Conservation (phyloP, 2,888 invertebrate genomes). For the Anorthoa munda region DNA sequence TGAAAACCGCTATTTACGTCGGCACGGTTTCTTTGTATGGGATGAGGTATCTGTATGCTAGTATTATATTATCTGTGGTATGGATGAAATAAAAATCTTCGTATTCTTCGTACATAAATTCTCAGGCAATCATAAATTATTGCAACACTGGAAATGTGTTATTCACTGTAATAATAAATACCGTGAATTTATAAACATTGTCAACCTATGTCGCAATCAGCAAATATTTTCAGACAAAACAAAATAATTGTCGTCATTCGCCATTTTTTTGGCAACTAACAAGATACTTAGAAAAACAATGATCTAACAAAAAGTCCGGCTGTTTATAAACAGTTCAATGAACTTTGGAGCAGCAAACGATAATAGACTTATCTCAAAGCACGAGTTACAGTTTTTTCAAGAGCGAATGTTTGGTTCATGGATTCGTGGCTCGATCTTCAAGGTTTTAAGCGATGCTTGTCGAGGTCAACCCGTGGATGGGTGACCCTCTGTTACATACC, state of each 20-base stretch:
- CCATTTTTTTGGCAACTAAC: constrained; percentile 54
- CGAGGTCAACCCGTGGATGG: too few species aligned
- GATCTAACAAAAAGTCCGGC: constrained; percentile 46
- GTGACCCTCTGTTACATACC: too few species aligned
- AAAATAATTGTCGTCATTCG: constrained; percentile 22
- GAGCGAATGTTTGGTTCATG: neutral
- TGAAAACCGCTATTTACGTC: too few species aligned
- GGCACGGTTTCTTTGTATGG: too few species aligned
- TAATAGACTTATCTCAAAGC: constrained; percentile 27
- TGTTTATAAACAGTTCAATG: constrained; percentile 43
- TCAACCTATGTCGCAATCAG: constrained; percentile 5
- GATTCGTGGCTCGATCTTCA: too few species aligned
- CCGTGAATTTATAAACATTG: constrained; percentile 12
- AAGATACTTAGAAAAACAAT: constrained; percentile 49
- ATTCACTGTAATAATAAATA: constrained; percentile 21
- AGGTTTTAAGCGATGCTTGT: too few species aligned
- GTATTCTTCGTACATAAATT: too few species aligned
- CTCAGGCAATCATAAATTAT: constrained; percentile 6
- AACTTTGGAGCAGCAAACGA: constrained; percentile 32
- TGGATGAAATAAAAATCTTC: too few species aligned
- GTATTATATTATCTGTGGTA: too few species aligned
- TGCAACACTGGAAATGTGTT: neutral
- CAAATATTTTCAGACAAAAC: constrained; percentile 33
- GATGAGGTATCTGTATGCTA: too few species aligned
- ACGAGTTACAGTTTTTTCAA: constrained; percentile 14